A percentile compares a stretch with the other conserved stretches of the same genome.
These are phyloP conservation scores for Siniperca obscura DNA, from an alignment of 2,797 vertebrate species.

Conservation along the genomic window DNA sequence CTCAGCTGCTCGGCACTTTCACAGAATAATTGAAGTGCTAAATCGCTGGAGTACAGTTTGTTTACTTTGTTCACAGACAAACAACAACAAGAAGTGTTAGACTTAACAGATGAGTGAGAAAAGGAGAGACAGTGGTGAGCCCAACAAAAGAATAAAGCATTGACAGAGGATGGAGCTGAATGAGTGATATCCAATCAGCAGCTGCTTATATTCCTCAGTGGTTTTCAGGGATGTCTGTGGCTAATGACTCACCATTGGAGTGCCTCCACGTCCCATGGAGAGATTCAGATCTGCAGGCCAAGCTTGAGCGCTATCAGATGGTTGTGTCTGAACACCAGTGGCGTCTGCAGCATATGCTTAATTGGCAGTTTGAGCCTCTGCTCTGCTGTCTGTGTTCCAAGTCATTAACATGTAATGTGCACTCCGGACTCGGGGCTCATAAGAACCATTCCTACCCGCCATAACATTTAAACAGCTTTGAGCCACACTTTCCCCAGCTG, in stretches of 20 bases:
- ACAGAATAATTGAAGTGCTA: slow-evolving; percentile 21
- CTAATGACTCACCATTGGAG: slow-evolving; percentile 79
- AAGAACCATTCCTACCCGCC: slow-evolving; percentile 66
- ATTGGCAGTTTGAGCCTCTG: slow-evolving; percentile 82
- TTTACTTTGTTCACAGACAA: slow-evolving; percentile 56
- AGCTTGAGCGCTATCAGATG: slow-evolving; percentile 76
- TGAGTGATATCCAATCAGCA: slow-evolving; percentile 67
- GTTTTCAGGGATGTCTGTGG: slow-evolving; percentile 75
- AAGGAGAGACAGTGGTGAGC: slow-evolving; percentile 23
- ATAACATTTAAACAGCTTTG: slow-evolving; percentile 73
- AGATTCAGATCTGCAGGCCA: slow-evolving; percentile 73
- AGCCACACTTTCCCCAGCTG: slow-evolving; percentile 65
- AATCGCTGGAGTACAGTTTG: slow-evolving; percentile 39
- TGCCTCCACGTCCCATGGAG: slow-evolving; percentile 70
- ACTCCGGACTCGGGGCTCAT: slow-evolving; percentile 68
- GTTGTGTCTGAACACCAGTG: slow-evolving; percentile 74
- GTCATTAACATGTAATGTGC: slow-evolving; percentile 83
- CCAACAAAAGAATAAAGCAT: not conserved
- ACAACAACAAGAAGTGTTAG: slow-evolving; percentile 39
- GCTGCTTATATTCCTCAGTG: slow-evolving; percentile 61
- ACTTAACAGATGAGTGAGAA: slow-evolving; percentile 53
- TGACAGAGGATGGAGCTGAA: slow-evolving; percentile 23
- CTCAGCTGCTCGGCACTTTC: slow-evolving; percentile 25
- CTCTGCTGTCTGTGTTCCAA: slow-evolving; percentile 81
- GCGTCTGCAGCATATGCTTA: slow-evolving; percentile 82